Conservation (phyloP, 92 coral and sea anemone species). For the Phymanthus crucifer region DNA sequence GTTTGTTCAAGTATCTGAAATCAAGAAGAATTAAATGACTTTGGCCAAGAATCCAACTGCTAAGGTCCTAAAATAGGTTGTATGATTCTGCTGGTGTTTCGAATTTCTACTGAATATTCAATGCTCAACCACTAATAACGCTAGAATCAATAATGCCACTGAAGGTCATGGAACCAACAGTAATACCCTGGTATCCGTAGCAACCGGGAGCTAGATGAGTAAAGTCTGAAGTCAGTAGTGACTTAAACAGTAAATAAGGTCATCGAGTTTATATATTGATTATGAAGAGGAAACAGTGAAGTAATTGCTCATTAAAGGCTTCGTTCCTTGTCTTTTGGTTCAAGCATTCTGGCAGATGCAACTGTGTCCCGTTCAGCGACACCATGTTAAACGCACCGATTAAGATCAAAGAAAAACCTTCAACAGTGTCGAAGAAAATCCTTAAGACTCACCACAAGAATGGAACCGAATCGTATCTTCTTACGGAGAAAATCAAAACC, state of each 20-base stretch:
- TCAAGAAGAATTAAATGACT: not conserved
- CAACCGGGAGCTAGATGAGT: not conserved
- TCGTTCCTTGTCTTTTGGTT: not conserved
- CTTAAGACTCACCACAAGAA: conserved; percentile 57
- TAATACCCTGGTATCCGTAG: not conserved
- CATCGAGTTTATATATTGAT: not conserved
- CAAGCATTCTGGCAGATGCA: not conserved
- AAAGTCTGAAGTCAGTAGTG: conserved; percentile 10
- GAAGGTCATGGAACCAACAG: not conserved
- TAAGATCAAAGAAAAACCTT: conserved; percentile 27
- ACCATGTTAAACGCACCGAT: not conserved
- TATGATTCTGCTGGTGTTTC: not conserved
- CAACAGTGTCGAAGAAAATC: conserved; percentile 41
- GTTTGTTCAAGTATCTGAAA: no score
- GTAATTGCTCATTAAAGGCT: not conserved
- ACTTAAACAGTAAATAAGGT: conserved; percentile 2
- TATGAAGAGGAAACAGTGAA: not conserved
- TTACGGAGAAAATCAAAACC: conserved; percentile 50
- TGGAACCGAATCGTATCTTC: conserved; percentile 50
- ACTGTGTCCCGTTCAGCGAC: not conserved
- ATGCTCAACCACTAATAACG: not conserved
- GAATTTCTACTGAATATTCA: not conserved
- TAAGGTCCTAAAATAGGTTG: not conserved
- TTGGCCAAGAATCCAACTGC: not conserved
- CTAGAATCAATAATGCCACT: not conserved